These are phyloP conservation scores for Halichondria panicea DNA, from an alignment of 37 sponge, comb jelly and placozoan genomes.

Conservation along the genomic window DNA sequence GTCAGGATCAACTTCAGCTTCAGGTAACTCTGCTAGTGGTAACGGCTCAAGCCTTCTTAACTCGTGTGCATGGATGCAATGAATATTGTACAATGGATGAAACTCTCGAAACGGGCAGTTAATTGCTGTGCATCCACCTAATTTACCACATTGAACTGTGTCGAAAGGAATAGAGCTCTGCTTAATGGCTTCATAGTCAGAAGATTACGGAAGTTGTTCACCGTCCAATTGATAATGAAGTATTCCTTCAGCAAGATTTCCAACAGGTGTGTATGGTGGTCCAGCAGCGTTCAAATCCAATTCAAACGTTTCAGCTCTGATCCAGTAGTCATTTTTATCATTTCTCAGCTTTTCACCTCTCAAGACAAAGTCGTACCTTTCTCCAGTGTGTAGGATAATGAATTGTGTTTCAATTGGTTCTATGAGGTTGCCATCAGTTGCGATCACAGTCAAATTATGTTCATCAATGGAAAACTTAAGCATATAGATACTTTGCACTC, in stretches of 20 bases:
- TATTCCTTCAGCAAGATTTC: slow-evolving; percentile 58
- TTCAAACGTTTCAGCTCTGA: slow-evolving; percentile 76
- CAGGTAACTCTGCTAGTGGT: slow-evolving; percentile 1
- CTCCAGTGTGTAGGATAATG: slow-evolving; percentile 80
- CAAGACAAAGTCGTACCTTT: slow-evolving; percentile 81
- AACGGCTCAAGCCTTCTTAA: slow-evolving; percentile 13
- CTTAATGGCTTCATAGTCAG: neutral
- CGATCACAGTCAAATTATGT: slow-evolving; percentile 69
- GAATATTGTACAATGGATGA: slow-evolving; percentile 42
- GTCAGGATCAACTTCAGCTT: slow-evolving; percentile 6
- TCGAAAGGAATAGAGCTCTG: slow-evolving; percentile 5
- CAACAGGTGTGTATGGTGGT: slow-evolving; percentile 33
- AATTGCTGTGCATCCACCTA: slow-evolving; percentile 44
- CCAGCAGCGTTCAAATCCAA: slow-evolving; percentile 1
- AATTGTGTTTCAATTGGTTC: slow-evolving; percentile 63
- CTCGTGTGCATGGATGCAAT: slow-evolving; percentile 47
- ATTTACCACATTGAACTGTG: slow-evolving; percentile 3
- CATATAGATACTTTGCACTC: slow-evolving; percentile 55
- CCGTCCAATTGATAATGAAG: slow-evolving; percentile 51
- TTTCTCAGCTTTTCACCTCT: slow-evolving; percentile 34
- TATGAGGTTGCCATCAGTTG: slow-evolving; percentile 72
- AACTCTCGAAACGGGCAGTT: slow-evolving; percentile 77
- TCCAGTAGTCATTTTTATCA: slow-evolving; percentile 41
- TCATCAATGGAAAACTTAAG: slow-evolving; percentile 74
- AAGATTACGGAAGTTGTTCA: neutral